Conservation (phyloP, 2,888 invertebrate species). For the Gerosis bhagava region DNA sequence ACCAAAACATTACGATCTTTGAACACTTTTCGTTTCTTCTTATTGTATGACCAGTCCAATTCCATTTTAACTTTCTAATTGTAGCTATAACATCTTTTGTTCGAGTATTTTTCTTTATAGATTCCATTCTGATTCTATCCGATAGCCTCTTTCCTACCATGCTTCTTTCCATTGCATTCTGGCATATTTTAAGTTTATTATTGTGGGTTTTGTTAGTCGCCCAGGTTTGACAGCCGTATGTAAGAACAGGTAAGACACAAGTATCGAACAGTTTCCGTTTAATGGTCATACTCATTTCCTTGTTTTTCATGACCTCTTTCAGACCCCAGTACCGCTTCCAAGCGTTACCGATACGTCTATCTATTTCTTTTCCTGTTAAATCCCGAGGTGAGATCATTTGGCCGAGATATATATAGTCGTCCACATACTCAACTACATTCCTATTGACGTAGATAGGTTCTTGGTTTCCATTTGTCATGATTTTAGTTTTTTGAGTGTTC, state of each 20-base stretch:
- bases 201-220: too few species aligned
- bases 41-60: too few species aligned
- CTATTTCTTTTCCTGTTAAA: conserved; percentile 23
- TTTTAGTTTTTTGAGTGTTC: conserved; percentile 25
- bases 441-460: conserved; percentile 7
- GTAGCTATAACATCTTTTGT: too few species aligned
- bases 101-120: not conserved
- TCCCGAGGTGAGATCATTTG: conserved; percentile 19
- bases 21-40: too few species aligned
- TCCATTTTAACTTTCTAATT: too few species aligned
- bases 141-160: too few species aligned
- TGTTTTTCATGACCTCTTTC: conserved; percentile 20
- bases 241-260: too few species aligned
- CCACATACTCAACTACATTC: conserved; percentile 19
- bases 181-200: too few species aligned
- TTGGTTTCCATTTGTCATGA: conserved; percentile 21
- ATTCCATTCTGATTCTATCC: not conserved
- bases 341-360: conserved; percentile 10
- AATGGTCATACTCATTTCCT: conserved; percentile 1
- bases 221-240: not conserved
- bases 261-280: conserved; percentile 12
- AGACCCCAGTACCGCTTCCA: conserved; percentile 28
- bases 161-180: too few species aligned
- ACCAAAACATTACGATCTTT: too few species aligned
- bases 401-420: conserved; percentile 20